Evolutionary conservation across 2,888 invertebrate species (phyloP).

Genomic region (Scaptomyza caliginosa): DNA sequence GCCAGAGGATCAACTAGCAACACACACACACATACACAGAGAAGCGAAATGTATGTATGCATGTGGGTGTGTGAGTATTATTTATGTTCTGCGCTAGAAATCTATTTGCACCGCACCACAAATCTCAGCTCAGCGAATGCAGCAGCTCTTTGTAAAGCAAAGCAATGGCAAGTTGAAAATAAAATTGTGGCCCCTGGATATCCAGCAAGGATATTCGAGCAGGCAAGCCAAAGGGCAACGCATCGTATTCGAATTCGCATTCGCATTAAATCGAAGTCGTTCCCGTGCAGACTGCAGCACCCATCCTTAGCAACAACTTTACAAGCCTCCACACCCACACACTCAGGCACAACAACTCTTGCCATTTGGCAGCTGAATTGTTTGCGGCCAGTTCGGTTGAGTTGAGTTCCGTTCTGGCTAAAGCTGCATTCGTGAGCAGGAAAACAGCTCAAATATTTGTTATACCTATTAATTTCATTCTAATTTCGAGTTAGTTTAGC

Average conservation of each 20-base stretch:
- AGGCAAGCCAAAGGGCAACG: constrained; percentile 48
- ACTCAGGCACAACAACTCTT: constrained; percentile 44
- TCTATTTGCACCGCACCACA: constrained; percentile 83
- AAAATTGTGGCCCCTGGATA: constrained; percentile 44
- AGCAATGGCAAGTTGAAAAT: constrained; percentile 34
- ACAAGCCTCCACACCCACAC: background rate
- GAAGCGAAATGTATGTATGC: constrained; percentile 10
- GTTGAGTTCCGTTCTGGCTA: background rate
- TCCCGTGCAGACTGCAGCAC: constrained; percentile 38
- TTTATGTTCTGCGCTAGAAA: constrained; percentile 82
- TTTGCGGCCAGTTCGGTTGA: constrained; percentile 36
- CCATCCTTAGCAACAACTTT: background rate
- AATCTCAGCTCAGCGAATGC: constrained; percentile 80
- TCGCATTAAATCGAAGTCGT: constrained; percentile 82
- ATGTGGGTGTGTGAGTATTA: constrained; percentile 69
- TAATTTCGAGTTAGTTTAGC: too few relatives aligned
- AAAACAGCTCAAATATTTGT: background rate
- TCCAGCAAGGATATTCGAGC: constrained; percentile 46
- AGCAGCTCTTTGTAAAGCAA: constrained; percentile 45
- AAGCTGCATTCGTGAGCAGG: background rate
- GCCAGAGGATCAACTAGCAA: constrained; percentile 64
- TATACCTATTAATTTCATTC: background rate
- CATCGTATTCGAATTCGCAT: constrained; percentile 74
- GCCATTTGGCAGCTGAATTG: constrained; percentile 75
- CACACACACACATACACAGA: constrained; percentile 23